phyloP scores from a whole-genome alignment of 1,140 invertebrate species.

The Trichogramma pretiosum region DNA sequence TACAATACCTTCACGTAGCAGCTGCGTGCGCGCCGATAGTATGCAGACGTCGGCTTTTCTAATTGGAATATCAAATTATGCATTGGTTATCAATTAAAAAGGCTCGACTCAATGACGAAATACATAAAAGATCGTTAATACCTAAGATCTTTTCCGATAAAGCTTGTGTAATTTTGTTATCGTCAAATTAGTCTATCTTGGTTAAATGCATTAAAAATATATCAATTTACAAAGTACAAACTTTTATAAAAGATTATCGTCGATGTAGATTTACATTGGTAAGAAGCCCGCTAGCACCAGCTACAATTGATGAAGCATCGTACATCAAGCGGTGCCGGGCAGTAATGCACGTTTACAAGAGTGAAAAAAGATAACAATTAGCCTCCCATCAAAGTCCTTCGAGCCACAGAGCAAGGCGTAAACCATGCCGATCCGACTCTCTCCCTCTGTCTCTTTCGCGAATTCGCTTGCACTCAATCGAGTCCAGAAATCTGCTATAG shows the following conservation, averaged over 20 bases:
- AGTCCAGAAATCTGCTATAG: constrained; percentile 11
- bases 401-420: no score
- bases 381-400: not conserved
- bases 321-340: no score
- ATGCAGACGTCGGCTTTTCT: constrained; percentile 1
- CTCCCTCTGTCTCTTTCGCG: not conserved
- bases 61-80: constrained; percentile 19
- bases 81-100: constrained; percentile 16
- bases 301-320: no score
- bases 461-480: constrained; percentile 1
- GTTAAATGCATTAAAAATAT: no score
- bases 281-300: no score
- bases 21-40: not conserved
- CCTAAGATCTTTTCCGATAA: no score
- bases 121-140: no score
- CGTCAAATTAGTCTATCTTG: no score
- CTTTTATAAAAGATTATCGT: no score
- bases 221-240: no score
- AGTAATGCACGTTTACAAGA: not conserved
- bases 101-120: constrained; percentile 3
- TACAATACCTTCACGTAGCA: constrained; percentile 1
- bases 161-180: no score
- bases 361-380: constrained; percentile 1
- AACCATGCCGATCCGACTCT: not conserved
- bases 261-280: no score